Evolutionary conservation across 2,113 vertebrate species (phyloP), one percentile per base, ranked within the genome.

Genomic region (Phalacrocorax brasilianus): DNA sequence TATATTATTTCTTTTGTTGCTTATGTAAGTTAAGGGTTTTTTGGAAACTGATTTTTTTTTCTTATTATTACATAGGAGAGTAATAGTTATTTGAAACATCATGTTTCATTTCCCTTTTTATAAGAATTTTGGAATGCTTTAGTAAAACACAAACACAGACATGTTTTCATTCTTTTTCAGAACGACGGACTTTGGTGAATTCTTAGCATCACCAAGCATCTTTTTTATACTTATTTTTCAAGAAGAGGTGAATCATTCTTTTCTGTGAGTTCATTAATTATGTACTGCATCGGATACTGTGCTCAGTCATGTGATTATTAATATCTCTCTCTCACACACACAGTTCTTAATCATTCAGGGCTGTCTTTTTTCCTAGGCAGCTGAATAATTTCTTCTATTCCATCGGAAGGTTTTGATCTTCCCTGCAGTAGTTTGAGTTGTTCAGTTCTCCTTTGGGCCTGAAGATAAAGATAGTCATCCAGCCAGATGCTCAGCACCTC

Each of bases 291-390:
- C 12, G 1, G 73, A 92, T 87, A 85, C 80, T 72, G 79, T 81
- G 73, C 23, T 96, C 97, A 87, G 76, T 95, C 83, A 92, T 92
- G 77, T 89, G 95, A 94, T 93, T 95, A 95, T 81, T 96, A 93
- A 92, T 93, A 59, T 72, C 40, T 71, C n/a, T 91, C 55, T 59
- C 83, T n/a, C 61, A 2, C 3, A 10, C 52, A 73, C 22, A 19
- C 0, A 7, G 27, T 52, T 81, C 53, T 92, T 68, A 52, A 86
- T 67, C 66, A 74, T 70, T 92, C 84, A 96, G 87, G 80, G 35
- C 38, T 88, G 53, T 58, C 73, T 56, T 63, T 77, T 90, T 75
- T 75, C 77, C 67, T 65, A 66, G 8, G 11, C 63, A 96, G 49
- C 49, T 88, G 61, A 38, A 76, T 67, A 81, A 90, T 21, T 42